Percentiles rank a stretch among this genome's conserved stretches.
These are phyloP conservation scores for Brachymystax lenok DNA, from an alignment of 2,797 vertebrate species.

Conservation along the genomic window DNA sequence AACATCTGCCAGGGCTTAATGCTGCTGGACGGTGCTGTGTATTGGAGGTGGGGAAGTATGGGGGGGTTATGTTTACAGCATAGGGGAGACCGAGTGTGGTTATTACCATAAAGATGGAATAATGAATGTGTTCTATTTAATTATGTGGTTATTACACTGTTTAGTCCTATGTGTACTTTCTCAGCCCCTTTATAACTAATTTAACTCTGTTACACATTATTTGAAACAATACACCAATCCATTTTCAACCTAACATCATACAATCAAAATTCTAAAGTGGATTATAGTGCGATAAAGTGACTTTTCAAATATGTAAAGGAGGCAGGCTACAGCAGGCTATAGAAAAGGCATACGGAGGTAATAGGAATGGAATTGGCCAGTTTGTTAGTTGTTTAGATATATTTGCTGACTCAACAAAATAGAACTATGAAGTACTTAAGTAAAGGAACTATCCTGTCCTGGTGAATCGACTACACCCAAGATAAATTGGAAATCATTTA, in stretches of 20 bases:
- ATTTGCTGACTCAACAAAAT: neutral
- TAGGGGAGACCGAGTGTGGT: no score
- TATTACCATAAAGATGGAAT: no score
- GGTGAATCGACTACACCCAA: neutral
- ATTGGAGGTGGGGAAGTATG: neutral
- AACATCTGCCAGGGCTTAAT: constrained; percentile 41
- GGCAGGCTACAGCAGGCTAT: neutral
- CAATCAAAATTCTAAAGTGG: no score
- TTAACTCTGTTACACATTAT: neutral
- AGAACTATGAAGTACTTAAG: neutral
- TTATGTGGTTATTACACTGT: no score
- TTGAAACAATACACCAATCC: neutral
- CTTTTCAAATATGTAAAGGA: neutral
- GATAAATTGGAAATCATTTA: neutral
- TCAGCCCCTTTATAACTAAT: neutral
- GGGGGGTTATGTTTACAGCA: neutral
- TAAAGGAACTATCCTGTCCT: neutral
- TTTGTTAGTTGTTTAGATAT: neutral
- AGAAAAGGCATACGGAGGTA: neutral
- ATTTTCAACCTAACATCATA: neutral
- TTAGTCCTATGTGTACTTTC: neutral
- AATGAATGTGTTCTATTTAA: no score
- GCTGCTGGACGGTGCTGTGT: constrained; percentile 10
- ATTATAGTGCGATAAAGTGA: no score
- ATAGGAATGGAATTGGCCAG: neutral